Conservation (phyloP, 2,113 vertebrate genomes). For the Junco hyemalis region DNA sequence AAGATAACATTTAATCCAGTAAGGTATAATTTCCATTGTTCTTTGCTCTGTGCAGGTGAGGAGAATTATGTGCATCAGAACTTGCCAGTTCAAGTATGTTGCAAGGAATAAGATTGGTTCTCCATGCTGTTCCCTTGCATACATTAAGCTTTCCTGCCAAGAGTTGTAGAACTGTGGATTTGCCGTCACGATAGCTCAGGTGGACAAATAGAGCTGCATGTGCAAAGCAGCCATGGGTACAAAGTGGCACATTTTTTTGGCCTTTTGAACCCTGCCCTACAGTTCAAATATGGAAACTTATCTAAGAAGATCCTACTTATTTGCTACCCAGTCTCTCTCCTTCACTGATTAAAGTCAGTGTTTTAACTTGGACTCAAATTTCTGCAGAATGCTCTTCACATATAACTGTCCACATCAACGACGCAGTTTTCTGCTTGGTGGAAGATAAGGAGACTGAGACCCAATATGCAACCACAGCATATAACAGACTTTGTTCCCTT, state of each 20-base stretch:
- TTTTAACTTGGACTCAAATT: not conserved
- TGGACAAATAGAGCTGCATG: not conserved
- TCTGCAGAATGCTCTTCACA: not conserved
- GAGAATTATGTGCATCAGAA: not conserved
- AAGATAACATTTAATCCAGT: not conserved
- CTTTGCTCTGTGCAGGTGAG: not conserved
- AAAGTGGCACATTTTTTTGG: rapidly evolving
- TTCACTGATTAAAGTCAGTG: not conserved
- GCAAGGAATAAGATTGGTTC: not conserved
- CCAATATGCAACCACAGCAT: not conserved
- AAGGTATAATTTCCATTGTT: not conserved
- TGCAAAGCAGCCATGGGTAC: not conserved
- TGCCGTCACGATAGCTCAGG: not conserved
- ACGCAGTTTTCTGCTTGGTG: not conserved
- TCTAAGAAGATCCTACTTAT: not conserved
- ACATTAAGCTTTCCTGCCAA: not conserved
- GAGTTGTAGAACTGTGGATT: not conserved
- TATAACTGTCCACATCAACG: not conserved
- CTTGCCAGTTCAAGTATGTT: not conserved
- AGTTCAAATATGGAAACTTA: not conserved
- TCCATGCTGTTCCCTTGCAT: not conserved
- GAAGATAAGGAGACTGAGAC: not conserved
- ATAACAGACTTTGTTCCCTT: not conserved
- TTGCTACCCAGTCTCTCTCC: not conserved
- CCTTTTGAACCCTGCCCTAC: not conserved